Conservation (phyloP, 2,888 invertebrate genomes). For the Stomorhina lunata region DNA sequence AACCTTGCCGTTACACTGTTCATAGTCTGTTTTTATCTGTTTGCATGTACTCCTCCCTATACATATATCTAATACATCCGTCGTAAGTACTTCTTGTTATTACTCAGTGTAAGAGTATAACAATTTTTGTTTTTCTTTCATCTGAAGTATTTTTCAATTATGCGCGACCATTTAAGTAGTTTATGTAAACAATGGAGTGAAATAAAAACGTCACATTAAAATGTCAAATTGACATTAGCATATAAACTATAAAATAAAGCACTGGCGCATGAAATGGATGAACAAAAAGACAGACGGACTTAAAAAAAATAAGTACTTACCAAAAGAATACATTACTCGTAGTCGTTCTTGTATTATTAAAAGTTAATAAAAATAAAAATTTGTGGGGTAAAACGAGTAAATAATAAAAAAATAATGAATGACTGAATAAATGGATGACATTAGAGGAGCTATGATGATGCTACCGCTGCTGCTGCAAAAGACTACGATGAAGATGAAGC, state of each 20-base stretch:
- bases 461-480: too few relatives aligned
- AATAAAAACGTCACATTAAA: slow-evolving; percentile 67
- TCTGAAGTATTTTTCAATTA: slow-evolving; percentile 62
- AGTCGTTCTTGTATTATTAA: too few relatives aligned
- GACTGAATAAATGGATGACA: too few relatives aligned
- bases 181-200: slow-evolving; percentile 65
- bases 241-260: slow-evolving; percentile 66
- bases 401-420: background rate
- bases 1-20: background rate
- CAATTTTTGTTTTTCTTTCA: slow-evolving; percentile 30
- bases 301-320: background rate
- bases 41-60: background rate
- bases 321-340: slow-evolving; percentile 21
- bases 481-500: too few relatives aligned
- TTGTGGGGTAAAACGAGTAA: slow-evolving; percentile 28
- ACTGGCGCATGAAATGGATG: slow-evolving; percentile 60
- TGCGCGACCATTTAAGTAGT: slow-evolving; percentile 60
- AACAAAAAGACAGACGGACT: background rate
- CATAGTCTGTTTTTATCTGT: background rate
- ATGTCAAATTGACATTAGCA: slow-evolving; percentile 66
- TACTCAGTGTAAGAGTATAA: background rate
- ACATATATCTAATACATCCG: too few relatives aligned
- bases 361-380: slow-evolving; percentile 46
- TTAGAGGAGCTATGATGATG: too few relatives aligned
- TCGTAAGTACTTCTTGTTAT: background rate